Evolutionary conservation across 2,888 invertebrate species (phyloP), one percentile per base, ranked within the genome.

Genomic region (Herminia tarsipennalis): DNA sequence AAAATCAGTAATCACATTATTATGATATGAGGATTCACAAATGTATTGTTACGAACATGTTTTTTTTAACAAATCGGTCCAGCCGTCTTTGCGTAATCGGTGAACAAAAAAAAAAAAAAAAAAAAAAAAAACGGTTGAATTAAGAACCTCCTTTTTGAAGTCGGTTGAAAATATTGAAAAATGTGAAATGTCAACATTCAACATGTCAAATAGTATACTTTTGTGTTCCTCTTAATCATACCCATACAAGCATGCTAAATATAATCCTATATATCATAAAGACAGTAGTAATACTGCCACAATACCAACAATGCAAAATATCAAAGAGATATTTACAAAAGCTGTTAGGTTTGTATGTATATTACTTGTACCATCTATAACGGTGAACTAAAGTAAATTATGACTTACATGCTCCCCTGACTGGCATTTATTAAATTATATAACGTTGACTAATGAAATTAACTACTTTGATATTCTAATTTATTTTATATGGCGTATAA

Each of bases 281-380:
- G 40, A 37, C 52, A 62, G 49, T 38, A 24, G 21, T 33, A 44
- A 39, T 21, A 50, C 55, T 44, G 47, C 13, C 56, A 54, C 30
- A 33, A 35, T 45, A 44, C 43, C 33, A 53, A 43, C 37, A 69
- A 47, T 41, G 36, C 30, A 38, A 45, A 17, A 29, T 40, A 46
- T 27, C 44, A 65, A 70, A 72, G 71, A 71, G 71, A 72, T 71
- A 72, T 72, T 72, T 65, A 68, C 68, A 54, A 53, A 1, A 30
- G 8, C 20, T 33, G 25, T 16, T 12, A 6, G 37, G 34, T 32
- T 44, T 51, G 34, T 43, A 35, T 14, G 20, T 6, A 13, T 20
- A 18, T 25, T 4, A 35, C 8, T 10, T 9, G n/a, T 17, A 37
- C 29, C 18, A 35, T 30, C 24, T 50, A 42, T 8, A 25, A 2